Evolutionary conservation across 2,797 vertebrate species (phyloP).

Genomic region (Protosalanx chinensis): DNA sequence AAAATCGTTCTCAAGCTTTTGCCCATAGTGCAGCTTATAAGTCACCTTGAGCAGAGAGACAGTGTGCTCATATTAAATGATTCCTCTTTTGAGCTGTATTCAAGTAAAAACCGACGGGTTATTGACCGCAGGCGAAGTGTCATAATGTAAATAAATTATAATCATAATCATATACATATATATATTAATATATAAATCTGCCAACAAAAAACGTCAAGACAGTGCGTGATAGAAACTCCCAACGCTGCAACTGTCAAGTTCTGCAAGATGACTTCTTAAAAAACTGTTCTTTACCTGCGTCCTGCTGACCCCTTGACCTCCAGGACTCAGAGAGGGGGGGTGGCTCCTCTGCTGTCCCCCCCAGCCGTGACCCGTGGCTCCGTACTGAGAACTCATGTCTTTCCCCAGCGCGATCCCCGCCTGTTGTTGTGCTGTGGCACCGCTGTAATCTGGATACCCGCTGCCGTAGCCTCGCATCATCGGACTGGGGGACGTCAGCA

Average conservation of each 20-base stretch:
- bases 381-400: slow-evolving; percentile 84
- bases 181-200: neutral
- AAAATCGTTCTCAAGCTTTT: slow-evolving; percentile 5
- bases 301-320: slow-evolving; percentile 77
- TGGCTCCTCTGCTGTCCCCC: slow-evolving; percentile 86
- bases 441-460: slow-evolving; percentile 84
- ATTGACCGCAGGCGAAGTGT: neutral
- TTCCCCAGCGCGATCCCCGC: slow-evolving; percentile 79
- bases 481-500: slow-evolving; percentile 90
- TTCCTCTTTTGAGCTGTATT: neutral
- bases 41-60: slow-evolving; percentile 26
- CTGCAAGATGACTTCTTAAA: slow-evolving; percentile 2
- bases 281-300: slow-evolving; percentile 76
- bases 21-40: neutral
- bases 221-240: neutral
- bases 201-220: slow-evolving; percentile 5
- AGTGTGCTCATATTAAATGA: neutral
- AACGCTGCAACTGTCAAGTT: neutral
- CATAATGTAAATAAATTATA: neutral
- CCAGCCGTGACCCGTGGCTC: slow-evolving; percentile 82
- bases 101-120: neutral
- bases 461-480: slow-evolving; percentile 90
- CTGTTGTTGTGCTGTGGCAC: slow-evolving; percentile 73
- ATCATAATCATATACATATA: neutral
- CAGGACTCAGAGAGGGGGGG: slow-evolving; percentile 82